Evolutionary conservation across 1,140 invertebrate genomes (phyloP).

Genomic region (Myzus persicae): DNA sequence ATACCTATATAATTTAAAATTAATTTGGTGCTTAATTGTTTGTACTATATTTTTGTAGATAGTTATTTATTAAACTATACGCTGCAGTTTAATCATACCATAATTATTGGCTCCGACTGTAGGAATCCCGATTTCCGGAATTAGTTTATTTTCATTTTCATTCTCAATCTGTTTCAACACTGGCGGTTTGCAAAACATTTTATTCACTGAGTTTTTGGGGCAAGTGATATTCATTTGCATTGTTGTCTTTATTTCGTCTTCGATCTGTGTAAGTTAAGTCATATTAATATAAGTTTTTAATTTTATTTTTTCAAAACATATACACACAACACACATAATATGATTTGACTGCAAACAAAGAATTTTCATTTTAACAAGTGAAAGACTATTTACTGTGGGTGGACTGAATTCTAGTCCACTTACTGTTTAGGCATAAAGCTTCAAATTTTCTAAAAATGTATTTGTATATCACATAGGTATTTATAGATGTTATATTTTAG

Average conservation of each 20-base stretch:
- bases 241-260: background rate
- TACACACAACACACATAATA: background rate
- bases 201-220: background rate
- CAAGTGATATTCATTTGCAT: background rate
- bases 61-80: background rate
- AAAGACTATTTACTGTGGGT: background rate
- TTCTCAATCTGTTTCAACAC: background rate
- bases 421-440: background rate
- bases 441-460: background rate
- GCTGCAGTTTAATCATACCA: background rate
- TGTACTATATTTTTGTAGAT: background rate
- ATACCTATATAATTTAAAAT: too few species aligned
- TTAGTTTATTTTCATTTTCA: background rate
- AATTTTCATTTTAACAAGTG: background rate
- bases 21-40: too few species aligned
- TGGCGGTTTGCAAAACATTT: background rate
- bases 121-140: background rate
- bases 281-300: background rate
- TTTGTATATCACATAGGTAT: background rate
- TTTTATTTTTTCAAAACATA: too few species aligned
- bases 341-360: background rate
- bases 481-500: background rate
- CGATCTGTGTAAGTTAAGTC: background rate
- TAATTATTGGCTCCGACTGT: background rate
- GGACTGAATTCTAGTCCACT: too few species aligned